Base-by-base conservation (phyloP, 1,140 invertebrate genomes). In the Drosophila busckii region DNA sequence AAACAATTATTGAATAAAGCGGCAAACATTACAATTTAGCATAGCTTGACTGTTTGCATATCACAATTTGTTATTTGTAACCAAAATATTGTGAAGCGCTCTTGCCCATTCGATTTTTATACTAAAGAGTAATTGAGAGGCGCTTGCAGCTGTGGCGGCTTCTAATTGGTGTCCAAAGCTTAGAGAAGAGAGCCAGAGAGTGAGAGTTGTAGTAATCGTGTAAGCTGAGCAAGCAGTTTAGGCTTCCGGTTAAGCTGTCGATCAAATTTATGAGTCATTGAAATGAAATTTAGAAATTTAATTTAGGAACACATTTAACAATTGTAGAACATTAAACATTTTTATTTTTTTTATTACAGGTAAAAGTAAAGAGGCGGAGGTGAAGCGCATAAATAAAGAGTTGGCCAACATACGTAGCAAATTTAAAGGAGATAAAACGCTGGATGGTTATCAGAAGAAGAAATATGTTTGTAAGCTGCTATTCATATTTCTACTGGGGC, bases 401-500 rank as follows among this genome's bases (percentile, higher is more conserved):
- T 89, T 99, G 78, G 98, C 98, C 29, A 99, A 99, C 88, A 99
- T 99, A 88, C 90, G 98, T 62, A 98, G 97, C 84, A 99, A 99
- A 91, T 99, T 99, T 87, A 99, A 99, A 94, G 97, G 98, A 48
- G 98, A 99, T 88, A 99, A 99, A 91, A 99, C 98, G 20, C 89
- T 99, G 22, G 98, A 99, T 91, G 98, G 98, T 10, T 99, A 99
- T 88, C 98, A 99, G 87, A 99, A 99, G 91, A 99, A 99, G 90
- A 99, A 99, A 90, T 99, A 99, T 92, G 98, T 99, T 22, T 99
- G 98, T 90, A 99, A 99, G 89, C 90, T 99, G 49, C 90, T 99
- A 13, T 99, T 99, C 89, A 99, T 99, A 83, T 99, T 99, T 89
- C 90, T 99, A 31, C 92, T 99, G 58, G 95, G 98, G 38, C 98